Base-by-base conservation (phyloP, 2,888 invertebrate genomes). In the Stegana nigrithorax region DNA sequence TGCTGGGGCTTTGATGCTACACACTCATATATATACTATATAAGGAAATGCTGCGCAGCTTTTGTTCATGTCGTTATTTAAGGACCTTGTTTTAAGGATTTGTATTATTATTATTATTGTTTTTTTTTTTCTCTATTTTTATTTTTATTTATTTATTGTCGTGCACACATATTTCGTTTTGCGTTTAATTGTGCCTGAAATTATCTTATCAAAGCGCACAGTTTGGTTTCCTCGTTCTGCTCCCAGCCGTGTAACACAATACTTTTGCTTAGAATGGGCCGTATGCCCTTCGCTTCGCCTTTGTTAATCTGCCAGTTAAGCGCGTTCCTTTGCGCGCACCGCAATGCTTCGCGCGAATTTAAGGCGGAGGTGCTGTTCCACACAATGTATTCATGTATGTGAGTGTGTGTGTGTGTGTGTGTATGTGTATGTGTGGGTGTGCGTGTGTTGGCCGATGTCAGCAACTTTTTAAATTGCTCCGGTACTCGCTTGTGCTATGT, bases 401-500 rank as follows among this genome's bases (percentile, higher is more conserved):
- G n/a, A n/a, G n/a, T n/a, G n/a, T n/a, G n/a, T n/a, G n/a, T n/a
- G n/a, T n/a, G n/a, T n/a, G n/a, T n/a, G n/a, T n/a, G n/a, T n/a
- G n/a, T n/a, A n/a, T n/a, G n/a, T n/a, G n/a, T n/a, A n/a, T n/a
- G n/a, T n/a, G n/a, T n/a, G n/a, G n/a, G n/a, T n/a, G n/a, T n/a
- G n/a, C n/a, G n/a, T n/a, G n/a, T n/a, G n/a, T n/a, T n/a, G n/a
- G n/a, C n/a, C n/a, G n/a, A 73, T 78, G 81, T 78, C 81, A 81
- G 80, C 83, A 82, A 82, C 83, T 82, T 83, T 79, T 72, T 75
- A 80, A 81, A 83, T 81, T 81, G 82, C 74, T 68, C 64, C 39
- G 39, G n/a, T 39, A 14, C 14, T 2, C 21, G 17, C 29, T 19
- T 55, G 53, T 36, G 53, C 36, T 26, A 32, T 55, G 36, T 69